Conservation (phyloP, 1,140 invertebrate species). For the Ctenoplectra terminalis region DNA sequence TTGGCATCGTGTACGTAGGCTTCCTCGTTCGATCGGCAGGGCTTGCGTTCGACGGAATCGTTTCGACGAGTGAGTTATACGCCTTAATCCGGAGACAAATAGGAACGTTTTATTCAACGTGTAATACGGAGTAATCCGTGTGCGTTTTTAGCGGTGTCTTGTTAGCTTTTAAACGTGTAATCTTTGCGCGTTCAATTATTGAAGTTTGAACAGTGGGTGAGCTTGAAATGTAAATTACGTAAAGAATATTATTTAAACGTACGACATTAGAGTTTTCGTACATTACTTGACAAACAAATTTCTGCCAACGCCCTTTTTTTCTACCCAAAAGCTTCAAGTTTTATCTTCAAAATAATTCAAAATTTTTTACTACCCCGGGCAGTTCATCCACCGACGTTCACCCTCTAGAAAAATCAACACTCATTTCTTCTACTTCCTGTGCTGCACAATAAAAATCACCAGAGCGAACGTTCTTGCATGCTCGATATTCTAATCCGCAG, state of each 20-base stretch:
- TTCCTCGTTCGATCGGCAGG: neutral
- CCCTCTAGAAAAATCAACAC: neutral
- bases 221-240: neutral
- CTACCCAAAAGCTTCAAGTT: neutral
- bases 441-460: neutral
- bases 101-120: constrained; percentile 19
- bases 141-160: neutral
- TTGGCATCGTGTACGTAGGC: neutral
- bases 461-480: neutral
- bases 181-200: neutral
- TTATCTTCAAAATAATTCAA: neutral
- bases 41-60: constrained; percentile 53
- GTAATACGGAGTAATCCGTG: constrained; percentile 12
- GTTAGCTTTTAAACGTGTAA: constrained; percentile 35
- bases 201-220: neutral
- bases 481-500: constrained; percentile 28
- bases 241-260: neutral
- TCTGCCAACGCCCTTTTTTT: neutral
- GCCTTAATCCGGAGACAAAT: constrained; percentile 42
- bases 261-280: too few relatives aligned
- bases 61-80: constrained; percentile 34
- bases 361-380: neutral
- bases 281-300: too few relatives aligned
- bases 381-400: neutral
- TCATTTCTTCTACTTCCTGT: neutral